phyloP scores from a whole-genome alignment of 2,797 vertebrate genomes.

The Australoheros facetus region DNA sequence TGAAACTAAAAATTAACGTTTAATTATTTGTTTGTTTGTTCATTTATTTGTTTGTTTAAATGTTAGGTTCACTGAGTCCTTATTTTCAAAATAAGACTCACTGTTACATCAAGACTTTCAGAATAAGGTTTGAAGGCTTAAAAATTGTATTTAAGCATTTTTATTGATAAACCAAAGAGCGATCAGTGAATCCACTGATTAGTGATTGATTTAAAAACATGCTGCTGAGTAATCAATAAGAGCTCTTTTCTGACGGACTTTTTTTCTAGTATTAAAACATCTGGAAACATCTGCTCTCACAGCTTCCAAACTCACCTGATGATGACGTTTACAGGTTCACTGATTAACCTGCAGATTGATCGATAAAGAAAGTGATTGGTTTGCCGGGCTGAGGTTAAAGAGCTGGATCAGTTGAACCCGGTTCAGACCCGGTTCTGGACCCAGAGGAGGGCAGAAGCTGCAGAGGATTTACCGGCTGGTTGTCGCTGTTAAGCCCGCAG shows the following conservation, averaged over 20 bases:
- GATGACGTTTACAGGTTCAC: neutral
- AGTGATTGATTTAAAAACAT: neutral
- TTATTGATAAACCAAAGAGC: neutral
- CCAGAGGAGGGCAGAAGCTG: neutral
- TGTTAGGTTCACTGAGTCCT: neutral
- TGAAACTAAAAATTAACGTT: neutral
- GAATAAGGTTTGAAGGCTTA: neutral
- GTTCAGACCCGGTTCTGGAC: neutral
- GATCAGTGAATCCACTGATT: neutral
- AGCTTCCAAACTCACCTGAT: neutral
- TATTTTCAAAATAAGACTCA: neutral
- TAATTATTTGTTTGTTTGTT: neutral
- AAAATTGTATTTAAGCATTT: neutral
- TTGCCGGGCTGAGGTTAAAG: neutral
- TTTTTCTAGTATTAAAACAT: neutral
- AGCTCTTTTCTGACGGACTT: neutral
- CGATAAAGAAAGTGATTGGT: neutral
- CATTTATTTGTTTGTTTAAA: neutral
- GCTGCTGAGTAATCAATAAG: neutral
- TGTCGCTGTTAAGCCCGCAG: neutral
- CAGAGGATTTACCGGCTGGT: constrained; percentile 11
- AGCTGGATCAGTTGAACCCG: too few relatives aligned
- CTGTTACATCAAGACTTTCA: neutral
- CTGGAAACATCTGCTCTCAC: neutral
- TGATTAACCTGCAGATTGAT: neutral